Percentiles rank a stretch among this genome's conserved stretches.
phyloP scores from a whole-genome alignment of 2,797 vertebrate species.

The Myotis myotis region DNA sequence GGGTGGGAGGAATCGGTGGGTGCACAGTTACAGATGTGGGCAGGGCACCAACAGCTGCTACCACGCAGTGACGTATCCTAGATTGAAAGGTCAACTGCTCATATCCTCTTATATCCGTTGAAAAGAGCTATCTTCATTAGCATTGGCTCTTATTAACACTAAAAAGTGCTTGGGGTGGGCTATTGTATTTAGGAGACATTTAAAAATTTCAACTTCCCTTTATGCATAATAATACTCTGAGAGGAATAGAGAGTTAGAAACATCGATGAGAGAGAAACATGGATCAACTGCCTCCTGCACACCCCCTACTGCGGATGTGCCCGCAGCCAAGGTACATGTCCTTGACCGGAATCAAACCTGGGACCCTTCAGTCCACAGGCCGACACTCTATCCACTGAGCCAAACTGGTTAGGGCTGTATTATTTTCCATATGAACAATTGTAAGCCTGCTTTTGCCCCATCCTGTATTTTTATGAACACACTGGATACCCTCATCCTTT shows the following conservation, averaged over 20 bases:
- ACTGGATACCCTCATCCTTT: background rate
- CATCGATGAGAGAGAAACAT: too few species aligned
- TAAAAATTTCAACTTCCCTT: background rate
- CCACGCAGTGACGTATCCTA: background rate
- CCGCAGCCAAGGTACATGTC: too few species aligned
- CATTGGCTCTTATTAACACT: background rate
- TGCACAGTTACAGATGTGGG: rapidly evolving
- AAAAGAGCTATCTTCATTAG: background rate
- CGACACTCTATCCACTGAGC: too few species aligned
- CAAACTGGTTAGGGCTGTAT: background rate
- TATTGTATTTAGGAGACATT: background rate
- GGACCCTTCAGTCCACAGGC: too few species aligned
- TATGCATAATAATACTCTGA: background rate
- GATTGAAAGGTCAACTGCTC: background rate
- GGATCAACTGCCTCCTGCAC: too few species aligned
- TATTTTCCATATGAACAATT: background rate
- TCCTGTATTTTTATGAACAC: background rate
- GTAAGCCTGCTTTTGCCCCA: background rate
- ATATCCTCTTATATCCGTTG: background rate
- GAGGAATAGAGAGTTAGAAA: too few species aligned
- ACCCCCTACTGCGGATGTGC: too few species aligned
- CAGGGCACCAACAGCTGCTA: background rate
- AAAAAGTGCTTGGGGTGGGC: background rate
- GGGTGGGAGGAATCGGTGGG: background rate
- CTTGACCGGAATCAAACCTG: too few species aligned